phyloP scores from a whole-genome alignment of 2,888 invertebrate genomes.

The Ennomos quercinarius region DNA sequence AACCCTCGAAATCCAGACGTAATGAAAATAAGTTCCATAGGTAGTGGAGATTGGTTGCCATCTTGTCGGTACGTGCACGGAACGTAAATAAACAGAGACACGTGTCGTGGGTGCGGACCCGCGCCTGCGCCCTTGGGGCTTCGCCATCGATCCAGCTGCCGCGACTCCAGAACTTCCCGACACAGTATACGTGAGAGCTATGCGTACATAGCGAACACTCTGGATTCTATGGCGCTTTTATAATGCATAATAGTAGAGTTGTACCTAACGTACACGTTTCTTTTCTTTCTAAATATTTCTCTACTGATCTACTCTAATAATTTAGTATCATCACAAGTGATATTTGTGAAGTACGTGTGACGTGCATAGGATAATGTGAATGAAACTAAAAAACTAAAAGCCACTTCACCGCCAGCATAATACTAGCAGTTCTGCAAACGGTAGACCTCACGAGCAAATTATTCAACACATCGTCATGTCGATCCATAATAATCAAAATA shows the following conservation, averaged over 20 bases:
- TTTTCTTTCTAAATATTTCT: too few relatives aligned
- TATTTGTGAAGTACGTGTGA: too few relatives aligned
- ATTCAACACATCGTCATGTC: too few relatives aligned
- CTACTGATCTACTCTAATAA: neutral
- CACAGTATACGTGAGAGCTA: constrained; percentile 59
- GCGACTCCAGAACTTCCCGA: constrained; percentile 41
- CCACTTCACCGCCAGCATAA: too few relatives aligned
- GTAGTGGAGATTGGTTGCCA: constrained; percentile 38
- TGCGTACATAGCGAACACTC: constrained; percentile 10
- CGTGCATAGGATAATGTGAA: too few relatives aligned
- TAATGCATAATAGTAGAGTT: too few relatives aligned
- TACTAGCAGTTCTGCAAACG: too few relatives aligned
- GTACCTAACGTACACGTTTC: too few relatives aligned
- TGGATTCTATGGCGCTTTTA: neutral
- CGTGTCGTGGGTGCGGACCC: constrained; percentile 72
- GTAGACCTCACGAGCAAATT: too few relatives aligned
- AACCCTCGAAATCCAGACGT: constrained; percentile 3
- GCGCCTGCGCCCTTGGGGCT: constrained; percentile 62
- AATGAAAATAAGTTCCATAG: constrained; percentile 27
- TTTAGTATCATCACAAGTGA: neutral
- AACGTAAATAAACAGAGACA: constrained; percentile 84
- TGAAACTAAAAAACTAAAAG: too few relatives aligned
- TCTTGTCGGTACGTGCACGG: constrained; percentile 61
- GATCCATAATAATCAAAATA: too few relatives aligned
- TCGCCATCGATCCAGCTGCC: constrained; percentile 56